phyloP scores from a whole-genome alignment of 2,888 invertebrate species.

The Pecten maximus region DNA sequence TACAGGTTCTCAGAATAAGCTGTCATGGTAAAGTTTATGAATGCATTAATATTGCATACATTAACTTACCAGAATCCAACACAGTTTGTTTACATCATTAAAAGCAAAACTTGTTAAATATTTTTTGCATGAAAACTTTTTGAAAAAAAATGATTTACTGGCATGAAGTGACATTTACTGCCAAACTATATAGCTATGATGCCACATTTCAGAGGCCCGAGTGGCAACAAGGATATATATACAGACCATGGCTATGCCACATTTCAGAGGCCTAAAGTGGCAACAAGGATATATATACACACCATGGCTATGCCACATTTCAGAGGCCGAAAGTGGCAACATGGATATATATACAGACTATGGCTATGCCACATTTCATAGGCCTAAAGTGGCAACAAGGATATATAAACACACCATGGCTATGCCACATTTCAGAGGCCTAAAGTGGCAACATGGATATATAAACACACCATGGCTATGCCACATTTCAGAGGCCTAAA shows the following conservation, averaged over 20 bases:
- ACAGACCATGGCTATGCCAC: too few species aligned
- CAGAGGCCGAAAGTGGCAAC: not conserved
- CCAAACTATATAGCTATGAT: not conserved
- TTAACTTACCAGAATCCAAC: not conserved
- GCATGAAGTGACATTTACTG: not conserved
- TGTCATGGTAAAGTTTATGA: not conserved
- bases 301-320: not conserved
- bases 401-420: too few species aligned
- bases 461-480: too few species aligned
- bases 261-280: too few species aligned
- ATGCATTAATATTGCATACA: not conserved
- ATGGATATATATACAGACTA: too few species aligned
- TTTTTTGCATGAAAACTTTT: too few species aligned
- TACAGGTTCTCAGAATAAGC: too few species aligned
- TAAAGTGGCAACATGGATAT: too few species aligned
- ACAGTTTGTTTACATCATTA: not conserved
- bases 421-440: too few species aligned
- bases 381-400: too few species aligned
- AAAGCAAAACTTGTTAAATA: not conserved
- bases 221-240: constrained; percentile 1
- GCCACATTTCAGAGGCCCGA: not conserved
- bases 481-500: not conserved
- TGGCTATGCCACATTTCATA: not conserved
- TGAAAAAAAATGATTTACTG: not conserved
- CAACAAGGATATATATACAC: not conserved